phyloP scores from a whole-genome alignment of 2,888 invertebrate species.

The Hipparchia sbordonii region DNA sequence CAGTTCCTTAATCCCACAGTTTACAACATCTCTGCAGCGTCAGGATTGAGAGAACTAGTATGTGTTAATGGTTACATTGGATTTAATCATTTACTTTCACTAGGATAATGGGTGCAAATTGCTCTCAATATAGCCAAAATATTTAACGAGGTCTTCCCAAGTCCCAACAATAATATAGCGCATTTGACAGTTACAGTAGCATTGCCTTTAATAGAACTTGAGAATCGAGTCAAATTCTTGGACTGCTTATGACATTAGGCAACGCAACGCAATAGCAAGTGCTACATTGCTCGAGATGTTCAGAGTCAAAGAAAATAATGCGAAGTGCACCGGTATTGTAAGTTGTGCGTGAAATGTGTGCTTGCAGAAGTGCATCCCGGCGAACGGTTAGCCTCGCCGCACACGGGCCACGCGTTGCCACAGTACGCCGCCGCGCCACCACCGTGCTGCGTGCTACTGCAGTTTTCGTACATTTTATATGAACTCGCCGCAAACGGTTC shows the following conservation, averaged over 20 bases:
- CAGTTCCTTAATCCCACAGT: too few species aligned
- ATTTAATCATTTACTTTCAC: not conserved
- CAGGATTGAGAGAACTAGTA: too few species aligned
- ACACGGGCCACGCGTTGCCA: too few species aligned
- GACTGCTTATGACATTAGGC: slow-evolving; percentile 37
- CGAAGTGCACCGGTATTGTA: slow-evolving; percentile 56
- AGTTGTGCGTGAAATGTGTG: slow-evolving; percentile 41
- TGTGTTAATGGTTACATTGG: too few species aligned
- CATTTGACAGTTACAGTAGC: slow-evolving; percentile 64
- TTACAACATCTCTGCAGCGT: too few species aligned
- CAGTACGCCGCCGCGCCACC: too few species aligned
- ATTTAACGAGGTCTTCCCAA: slow-evolving; percentile 57
- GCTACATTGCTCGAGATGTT: slow-evolving; percentile 59
- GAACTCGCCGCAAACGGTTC: too few species aligned
- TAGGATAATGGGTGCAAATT: not conserved
- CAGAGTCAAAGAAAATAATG: slow-evolving; percentile 46
- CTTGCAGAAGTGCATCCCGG: slow-evolving; percentile 50
- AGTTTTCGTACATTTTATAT: too few species aligned
- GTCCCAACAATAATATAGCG: slow-evolving; percentile 50
- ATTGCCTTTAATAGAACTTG: slow-evolving; percentile 57
- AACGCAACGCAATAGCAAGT: slow-evolving; percentile 38
- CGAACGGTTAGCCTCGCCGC: slow-evolving; percentile 44
- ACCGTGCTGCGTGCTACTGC: too few species aligned
- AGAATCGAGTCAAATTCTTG: slow-evolving; percentile 49
- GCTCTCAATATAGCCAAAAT: slow-evolving; percentile 46